Conservation (phyloP, 2,113 vertebrate genomes). For the Marmota monax region DNA sequence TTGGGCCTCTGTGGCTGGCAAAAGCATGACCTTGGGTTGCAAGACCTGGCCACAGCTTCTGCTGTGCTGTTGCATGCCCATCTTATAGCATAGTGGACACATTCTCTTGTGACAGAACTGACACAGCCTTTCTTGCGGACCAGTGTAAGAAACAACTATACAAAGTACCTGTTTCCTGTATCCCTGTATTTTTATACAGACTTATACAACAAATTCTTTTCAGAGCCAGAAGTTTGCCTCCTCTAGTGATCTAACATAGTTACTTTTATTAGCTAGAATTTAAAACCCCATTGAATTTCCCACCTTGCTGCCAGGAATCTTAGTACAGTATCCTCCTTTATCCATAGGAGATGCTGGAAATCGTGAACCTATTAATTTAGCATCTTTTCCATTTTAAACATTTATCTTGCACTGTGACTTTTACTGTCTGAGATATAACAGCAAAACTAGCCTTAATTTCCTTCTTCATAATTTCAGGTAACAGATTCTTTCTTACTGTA, state of each 20-base stretch:
- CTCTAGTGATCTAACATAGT: not conserved
- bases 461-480: not conserved
- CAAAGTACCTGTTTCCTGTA: not conserved
- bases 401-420: not conserved
- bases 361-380: not conserved
- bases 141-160: not conserved
- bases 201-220: not conserved
- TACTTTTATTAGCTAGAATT: not conserved
- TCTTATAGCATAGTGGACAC: not conserved
- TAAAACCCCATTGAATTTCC: not conserved
- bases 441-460: not conserved
- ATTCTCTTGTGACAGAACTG: not conserved
- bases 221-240: not conserved
- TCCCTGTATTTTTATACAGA: not conserved
- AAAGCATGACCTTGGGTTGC: not conserved
- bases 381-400: not conserved
- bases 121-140: not conserved
- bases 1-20: not conserved
- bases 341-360: not conserved
- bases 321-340: not conserved
- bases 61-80: no score
- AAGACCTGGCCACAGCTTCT: not conserved
- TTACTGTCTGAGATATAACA: not conserved
- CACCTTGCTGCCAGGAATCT: not conserved
- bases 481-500: not conserved